Evolutionary conservation across 1,140 invertebrate genomes (phyloP).

Genomic region (Tetragnatha versicolor): DNA sequence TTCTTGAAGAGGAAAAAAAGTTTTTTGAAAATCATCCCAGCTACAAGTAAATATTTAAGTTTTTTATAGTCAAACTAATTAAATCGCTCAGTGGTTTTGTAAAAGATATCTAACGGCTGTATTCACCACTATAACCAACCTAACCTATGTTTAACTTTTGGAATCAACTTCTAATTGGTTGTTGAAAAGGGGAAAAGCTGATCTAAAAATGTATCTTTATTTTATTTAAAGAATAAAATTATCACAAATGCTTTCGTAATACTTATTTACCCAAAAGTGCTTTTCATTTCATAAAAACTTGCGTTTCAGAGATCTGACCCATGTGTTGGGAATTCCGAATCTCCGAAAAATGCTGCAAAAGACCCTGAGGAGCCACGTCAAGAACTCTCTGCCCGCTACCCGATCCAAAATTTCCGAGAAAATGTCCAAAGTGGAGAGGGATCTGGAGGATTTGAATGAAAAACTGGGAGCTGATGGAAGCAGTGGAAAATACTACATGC

Average conservation of each 20-base stretch:
- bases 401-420: background rate
- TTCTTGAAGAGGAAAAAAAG: slow-evolving; percentile 67
- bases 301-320: background rate
- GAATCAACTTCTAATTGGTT: background rate
- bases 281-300: background rate
- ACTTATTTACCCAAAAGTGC: background rate
- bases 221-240: background rate
- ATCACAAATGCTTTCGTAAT: background rate
- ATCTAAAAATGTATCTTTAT: background rate
- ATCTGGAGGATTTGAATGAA: background rate
- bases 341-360: slow-evolving; percentile 8
- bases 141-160: too few species aligned
- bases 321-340: slow-evolving; percentile 1
- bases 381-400: background rate
- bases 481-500: background rate
- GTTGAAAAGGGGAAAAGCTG: background rate
- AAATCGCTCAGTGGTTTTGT: too few species aligned
- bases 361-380: background rate
- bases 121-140: too few species aligned
- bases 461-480: background rate
- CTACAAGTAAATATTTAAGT: slow-evolving; percentile 40
- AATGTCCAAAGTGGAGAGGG: background rate
- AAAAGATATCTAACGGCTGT: too few species aligned
- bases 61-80: too few species aligned
- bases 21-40: slow-evolving; percentile 63